Evolutionary conservation across 2,888 invertebrate genomes (phyloP).

Genomic region (Andrena minutula): DNA sequence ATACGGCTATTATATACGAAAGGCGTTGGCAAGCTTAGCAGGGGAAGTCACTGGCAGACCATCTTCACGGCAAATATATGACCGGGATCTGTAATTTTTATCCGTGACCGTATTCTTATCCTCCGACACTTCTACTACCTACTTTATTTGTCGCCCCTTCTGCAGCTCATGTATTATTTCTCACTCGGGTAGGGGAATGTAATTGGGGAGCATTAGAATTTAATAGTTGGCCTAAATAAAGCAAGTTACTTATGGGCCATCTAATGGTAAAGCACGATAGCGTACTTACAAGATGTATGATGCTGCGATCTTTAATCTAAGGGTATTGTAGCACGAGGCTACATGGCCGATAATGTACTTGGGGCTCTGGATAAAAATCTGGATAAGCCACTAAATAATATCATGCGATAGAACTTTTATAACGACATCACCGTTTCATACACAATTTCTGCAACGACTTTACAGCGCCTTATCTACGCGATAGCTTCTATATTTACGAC

Average conservation of each 20-base stretch:
- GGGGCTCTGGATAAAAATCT: conserved; percentile 45
- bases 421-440: conserved; percentile 46
- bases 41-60: conserved; percentile 76
- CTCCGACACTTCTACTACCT: conserved; percentile 12
- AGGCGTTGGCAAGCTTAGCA: conserved; percentile 63
- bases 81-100: conserved; percentile 77
- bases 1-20: conserved; percentile 67
- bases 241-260: too few species aligned
- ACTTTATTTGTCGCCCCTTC: background rate
- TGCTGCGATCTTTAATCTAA: conserved; percentile 37
- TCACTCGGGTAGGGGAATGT: background rate
- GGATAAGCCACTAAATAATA: conserved; percentile 57
- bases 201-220: background rate
- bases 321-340: conserved; percentile 26
- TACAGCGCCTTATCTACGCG: conserved; percentile 22
- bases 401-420: conserved; percentile 59
- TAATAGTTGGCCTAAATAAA: too few species aligned
- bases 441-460: conserved; percentile 45
- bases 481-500: conserved; percentile 41
- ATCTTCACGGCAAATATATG: conserved; percentile 75
- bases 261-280: background rate
- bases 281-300: background rate
- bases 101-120: conserved; percentile 60
- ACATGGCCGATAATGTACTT: conserved; percentile 29
- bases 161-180: background rate